Conservation (phyloP, 2,113 vertebrate genomes). For the Paralichthys olivaceus region DNA sequence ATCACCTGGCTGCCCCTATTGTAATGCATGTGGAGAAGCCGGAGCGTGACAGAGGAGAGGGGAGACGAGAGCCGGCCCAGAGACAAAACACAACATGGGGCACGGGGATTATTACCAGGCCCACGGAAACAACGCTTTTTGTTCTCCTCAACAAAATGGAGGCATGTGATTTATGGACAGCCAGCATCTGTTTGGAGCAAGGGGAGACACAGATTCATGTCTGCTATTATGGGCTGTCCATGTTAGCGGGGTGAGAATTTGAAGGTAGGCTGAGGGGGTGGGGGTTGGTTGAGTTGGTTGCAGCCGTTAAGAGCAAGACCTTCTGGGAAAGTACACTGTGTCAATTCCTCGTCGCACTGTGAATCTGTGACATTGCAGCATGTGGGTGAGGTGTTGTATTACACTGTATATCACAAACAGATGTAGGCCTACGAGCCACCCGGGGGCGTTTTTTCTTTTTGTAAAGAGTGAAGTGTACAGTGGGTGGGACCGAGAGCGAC, state of each 20-base stretch:
- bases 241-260: slow-evolving; percentile 76
- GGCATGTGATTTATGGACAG: slow-evolving; percentile 83
- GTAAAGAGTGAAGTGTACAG: slow-evolving; percentile 61
- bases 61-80: slow-evolving; percentile 75
- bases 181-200: slow-evolving; percentile 80
- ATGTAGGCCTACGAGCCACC: slow-evolving; percentile 70
- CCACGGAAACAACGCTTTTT: slow-evolving; percentile 78
- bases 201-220: slow-evolving; percentile 82
- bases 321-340: slow-evolving; percentile 68
- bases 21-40: slow-evolving; percentile 79
- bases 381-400: slow-evolving; percentile 74
- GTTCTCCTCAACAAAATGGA: slow-evolving; percentile 82
- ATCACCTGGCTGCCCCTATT: slow-evolving; percentile 83
- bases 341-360: slow-evolving; percentile 67
- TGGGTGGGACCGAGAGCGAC: slow-evolving; percentile 59
- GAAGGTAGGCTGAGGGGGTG: slow-evolving; percentile 37
- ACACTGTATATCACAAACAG: slow-evolving; percentile 75
- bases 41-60: slow-evolving; percentile 80
- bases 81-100: slow-evolving; percentile 82
- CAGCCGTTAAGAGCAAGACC: slow-evolving; percentile 70
- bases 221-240: slow-evolving; percentile 82
- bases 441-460: slow-evolving; percentile 42
- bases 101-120: slow-evolving; percentile 78
- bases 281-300: slow-evolving; percentile 18
- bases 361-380: slow-evolving; percentile 65